These are phyloP conservation scores for Phrynosoma blainvillii DNA, from an alignment of 2,113 vertebrate genomes.

Conservation along the genomic window DNA sequence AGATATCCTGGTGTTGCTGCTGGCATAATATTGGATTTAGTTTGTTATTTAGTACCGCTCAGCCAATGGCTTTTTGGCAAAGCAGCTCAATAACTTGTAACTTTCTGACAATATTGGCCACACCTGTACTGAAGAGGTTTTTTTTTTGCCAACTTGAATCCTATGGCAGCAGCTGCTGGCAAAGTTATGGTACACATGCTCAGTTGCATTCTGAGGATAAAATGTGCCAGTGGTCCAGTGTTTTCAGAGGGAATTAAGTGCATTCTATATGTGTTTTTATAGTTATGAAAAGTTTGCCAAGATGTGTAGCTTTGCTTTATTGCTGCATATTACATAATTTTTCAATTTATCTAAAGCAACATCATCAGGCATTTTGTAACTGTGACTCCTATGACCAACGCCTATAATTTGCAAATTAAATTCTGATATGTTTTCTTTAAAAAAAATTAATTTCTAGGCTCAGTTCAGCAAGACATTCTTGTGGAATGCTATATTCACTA, in stretches of 20 bases:
- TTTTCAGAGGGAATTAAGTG: background rate
- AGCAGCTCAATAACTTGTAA: too few relatives aligned
- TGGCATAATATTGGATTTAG: too few relatives aligned
- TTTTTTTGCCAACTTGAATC: background rate
- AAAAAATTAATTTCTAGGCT: background rate
- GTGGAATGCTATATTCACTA: background rate
- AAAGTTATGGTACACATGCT: background rate
- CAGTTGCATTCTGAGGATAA: background rate
- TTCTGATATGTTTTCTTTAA: background rate
- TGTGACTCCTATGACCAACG: constrained; percentile 9
- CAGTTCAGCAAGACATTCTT: background rate
- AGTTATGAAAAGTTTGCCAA: background rate
- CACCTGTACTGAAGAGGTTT: too few relatives aligned
- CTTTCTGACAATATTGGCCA: too few relatives aligned
- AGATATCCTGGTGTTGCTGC: too few relatives aligned
- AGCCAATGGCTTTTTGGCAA: too few relatives aligned
- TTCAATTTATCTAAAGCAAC: constrained; percentile 27
- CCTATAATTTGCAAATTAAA: constrained; percentile 14
- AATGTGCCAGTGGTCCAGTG: background rate
- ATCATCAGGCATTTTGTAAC: constrained; percentile 23
- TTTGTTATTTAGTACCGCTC: too few relatives aligned
- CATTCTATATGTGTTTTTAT: background rate
- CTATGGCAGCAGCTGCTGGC: background rate
- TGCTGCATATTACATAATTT: constrained; percentile 16
- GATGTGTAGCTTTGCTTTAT: background rate